A percentile compares a stretch with the other conserved stretches of the same genome.
phyloP scores from a whole-genome alignment of 2,113 vertebrate genomes.

The Gnathonemus longibarbis region DNA sequence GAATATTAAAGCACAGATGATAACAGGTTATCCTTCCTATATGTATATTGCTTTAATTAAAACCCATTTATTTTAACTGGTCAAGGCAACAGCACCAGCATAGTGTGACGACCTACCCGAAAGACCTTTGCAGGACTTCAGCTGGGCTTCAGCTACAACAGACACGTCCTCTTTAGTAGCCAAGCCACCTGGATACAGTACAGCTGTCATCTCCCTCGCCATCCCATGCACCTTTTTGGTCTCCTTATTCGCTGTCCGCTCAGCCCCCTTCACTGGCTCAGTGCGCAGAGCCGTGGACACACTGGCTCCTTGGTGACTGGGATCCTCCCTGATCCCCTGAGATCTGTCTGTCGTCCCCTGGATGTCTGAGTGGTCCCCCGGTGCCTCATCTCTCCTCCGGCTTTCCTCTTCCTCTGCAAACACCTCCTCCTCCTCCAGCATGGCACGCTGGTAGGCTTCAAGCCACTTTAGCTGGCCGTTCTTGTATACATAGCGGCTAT shows the following conservation, averaged over 20 bases:
- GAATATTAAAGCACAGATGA: neutral
- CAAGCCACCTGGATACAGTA: conserved; percentile 49
- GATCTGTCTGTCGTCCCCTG: neutral
- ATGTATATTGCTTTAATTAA: neutral
- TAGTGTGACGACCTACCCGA: neutral
- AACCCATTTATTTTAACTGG: neutral
- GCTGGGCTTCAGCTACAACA: conserved; percentile 33
- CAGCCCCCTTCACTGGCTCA: neutral
- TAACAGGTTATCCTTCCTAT: neutral
- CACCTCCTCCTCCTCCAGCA: conserved; percentile 38
- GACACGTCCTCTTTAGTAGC: conserved; percentile 50
- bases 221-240: conserved; percentile 50
- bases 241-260: conserved; percentile 26
- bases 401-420: conserved; percentile 28
- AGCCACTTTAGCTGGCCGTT: conserved; percentile 87
- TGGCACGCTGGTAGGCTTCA: conserved; percentile 70
- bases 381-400: conserved; percentile 24
- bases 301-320: neutral
- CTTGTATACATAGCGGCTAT: conserved; percentile 82
- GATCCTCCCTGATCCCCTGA: neutral
- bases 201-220: conserved; percentile 42
- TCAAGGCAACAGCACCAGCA: neutral
- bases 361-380: conserved; percentile 24
- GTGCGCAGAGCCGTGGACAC: neutral
- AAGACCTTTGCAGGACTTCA: conserved; percentile 28